Conservation (phyloP, 2,888 invertebrate species). For the Drosophila kanekoi region DNA sequence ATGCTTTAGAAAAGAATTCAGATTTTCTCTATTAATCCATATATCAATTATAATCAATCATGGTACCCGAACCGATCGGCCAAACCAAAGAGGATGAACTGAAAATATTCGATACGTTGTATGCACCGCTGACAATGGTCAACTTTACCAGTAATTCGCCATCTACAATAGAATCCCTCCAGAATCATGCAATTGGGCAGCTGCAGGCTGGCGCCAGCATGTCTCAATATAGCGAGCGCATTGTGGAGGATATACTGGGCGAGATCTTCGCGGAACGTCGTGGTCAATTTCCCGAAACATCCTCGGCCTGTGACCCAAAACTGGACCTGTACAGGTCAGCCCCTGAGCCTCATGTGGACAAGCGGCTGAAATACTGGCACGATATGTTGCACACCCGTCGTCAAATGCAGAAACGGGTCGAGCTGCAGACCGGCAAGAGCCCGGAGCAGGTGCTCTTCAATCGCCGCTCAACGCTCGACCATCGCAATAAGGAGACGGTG, state of each 20-base stretch:
- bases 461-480: constrained; percentile 70
- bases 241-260: constrained; percentile 68
- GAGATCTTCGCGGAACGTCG: constrained; percentile 68
- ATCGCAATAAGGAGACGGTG: constrained; percentile 72
- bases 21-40: neutral
- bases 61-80: neutral
- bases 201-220: constrained; percentile 12
- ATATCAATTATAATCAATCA: neutral
- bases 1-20: constrained; percentile 6
- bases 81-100: neutral
- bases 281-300: constrained; percentile 63
- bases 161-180: neutral
- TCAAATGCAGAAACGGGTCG: constrained; percentile 55
- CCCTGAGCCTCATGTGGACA: constrained; percentile 63
- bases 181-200: neutral
- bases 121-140: constrained; percentile 14
- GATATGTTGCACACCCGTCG: constrained; percentile 65
- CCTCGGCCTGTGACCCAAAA: constrained; percentile 52
- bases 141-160: constrained; percentile 32
- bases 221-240: constrained; percentile 43
- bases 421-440: constrained; percentile 54
- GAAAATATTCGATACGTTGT: no score
- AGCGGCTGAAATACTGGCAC: constrained; percentile 78
- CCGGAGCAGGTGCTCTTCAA: constrained; percentile 71
- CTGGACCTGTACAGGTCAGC: neutral